Conservation (phyloP, 2,113 vertebrate genomes). For the Circaetus cinerascens region DNA sequence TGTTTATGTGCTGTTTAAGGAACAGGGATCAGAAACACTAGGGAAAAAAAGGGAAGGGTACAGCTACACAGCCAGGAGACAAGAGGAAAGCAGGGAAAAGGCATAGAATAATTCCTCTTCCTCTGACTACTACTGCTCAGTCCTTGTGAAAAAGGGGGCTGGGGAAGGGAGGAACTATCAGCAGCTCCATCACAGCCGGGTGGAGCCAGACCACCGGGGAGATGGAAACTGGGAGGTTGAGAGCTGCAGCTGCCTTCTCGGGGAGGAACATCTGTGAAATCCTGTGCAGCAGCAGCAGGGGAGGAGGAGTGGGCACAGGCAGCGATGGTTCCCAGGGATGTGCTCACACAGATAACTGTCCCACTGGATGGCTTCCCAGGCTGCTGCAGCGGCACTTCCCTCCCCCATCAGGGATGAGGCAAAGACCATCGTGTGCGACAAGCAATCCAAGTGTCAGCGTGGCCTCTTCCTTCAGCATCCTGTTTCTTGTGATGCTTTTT, state of each 20-base stretch:
- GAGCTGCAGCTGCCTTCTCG: constrained; percentile 43
- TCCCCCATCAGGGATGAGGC: neutral
- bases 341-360: neutral
- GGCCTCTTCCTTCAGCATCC: neutral
- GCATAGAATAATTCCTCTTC: neutral
- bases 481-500: neutral
- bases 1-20: constrained; percentile 31
- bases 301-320: constrained; percentile 31
- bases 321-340: constrained; percentile 1
- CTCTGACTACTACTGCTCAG: neutral
- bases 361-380: constrained; percentile 25
- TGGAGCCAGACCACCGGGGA: constrained; percentile 38
- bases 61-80: neutral
- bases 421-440: neutral
- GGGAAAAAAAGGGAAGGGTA: neutral
- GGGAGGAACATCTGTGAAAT: constrained; percentile 52
- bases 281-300: neutral
- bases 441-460: neutral
- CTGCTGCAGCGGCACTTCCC: neutral
- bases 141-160: neutral
- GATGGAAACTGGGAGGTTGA: neutral
- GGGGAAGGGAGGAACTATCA: constrained; percentile 3
- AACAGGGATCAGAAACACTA: neutral
- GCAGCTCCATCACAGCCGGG: constrained; percentile 1
- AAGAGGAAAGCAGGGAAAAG: neutral